Evolutionary conservation across 2,113 vertebrate species (phyloP).

Genomic region (Peucedramus taeniatus): DNA sequence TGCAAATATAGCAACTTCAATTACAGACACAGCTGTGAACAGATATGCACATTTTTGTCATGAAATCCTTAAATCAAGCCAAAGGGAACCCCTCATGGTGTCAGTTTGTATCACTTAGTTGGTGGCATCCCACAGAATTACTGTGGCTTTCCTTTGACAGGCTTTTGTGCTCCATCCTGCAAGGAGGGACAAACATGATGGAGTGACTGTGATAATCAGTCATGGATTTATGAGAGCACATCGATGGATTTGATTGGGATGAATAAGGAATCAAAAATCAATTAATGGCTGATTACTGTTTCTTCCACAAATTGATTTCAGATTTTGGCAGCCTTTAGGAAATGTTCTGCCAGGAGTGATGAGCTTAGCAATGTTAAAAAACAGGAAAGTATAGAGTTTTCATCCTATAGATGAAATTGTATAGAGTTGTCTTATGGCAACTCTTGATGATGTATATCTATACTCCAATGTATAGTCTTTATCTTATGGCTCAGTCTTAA

Average conservation of each 20-base stretch:
- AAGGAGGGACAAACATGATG: neutral
- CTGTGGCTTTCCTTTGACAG: neutral
- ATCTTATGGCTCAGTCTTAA: neutral
- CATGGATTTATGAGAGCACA: neutral
- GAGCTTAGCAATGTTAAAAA: constrained; percentile 19
- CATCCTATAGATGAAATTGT: too few species aligned
- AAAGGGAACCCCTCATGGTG: neutral
- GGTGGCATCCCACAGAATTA: neutral
- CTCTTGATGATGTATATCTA: too few species aligned
- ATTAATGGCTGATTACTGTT: constrained; percentile 66
- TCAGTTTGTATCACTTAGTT: neutral
- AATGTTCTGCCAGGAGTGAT: constrained; percentile 30
- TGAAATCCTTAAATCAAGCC: neutral
- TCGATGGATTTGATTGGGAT: constrained; percentile 33
- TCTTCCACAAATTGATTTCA: constrained; percentile 51
- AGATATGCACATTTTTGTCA: fast-evolving
- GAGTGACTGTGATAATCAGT: neutral
- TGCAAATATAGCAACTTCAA: neutral
- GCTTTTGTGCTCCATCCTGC: neutral
- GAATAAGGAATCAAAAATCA: constrained; percentile 61
- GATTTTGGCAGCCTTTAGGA: constrained; percentile 47
- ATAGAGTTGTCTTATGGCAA: too few species aligned
- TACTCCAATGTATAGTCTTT: too few species aligned
- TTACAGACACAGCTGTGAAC: neutral
- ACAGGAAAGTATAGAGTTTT: neutral